phyloP scores from a whole-genome alignment of 1,140 invertebrate genomes.

The Aleiodes sp. region DNA sequence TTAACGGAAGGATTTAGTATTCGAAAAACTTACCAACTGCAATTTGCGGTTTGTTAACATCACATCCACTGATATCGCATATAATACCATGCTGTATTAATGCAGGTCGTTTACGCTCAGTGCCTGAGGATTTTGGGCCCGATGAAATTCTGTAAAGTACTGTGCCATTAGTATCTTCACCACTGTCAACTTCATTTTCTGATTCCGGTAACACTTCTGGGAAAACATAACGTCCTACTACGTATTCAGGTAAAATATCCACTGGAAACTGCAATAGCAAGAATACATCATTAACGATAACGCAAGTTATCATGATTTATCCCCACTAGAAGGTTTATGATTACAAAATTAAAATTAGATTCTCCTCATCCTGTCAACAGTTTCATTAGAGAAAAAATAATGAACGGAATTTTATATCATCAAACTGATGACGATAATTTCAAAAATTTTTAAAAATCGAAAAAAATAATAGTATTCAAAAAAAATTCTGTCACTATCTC shows the following conservation, averaged over 20 bases:
- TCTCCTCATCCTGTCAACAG: no score
- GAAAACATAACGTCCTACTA: slow-evolving; percentile 50
- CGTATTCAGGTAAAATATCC: slow-evolving; percentile 52
- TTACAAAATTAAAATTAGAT: no score
- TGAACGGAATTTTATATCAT: no score
- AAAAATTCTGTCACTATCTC: no score
- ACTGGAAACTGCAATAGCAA: slow-evolving; percentile 47
- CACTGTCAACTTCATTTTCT: slow-evolving; percentile 10
- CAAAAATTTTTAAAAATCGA: neutral
- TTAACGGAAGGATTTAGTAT: no score
- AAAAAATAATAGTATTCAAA: neutral
- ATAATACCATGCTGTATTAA: slow-evolving; percentile 68
- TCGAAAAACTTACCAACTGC: slow-evolving; percentile 47
- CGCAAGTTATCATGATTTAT: neutral
- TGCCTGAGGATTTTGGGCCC: slow-evolving; percentile 48
- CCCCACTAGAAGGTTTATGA: no score
- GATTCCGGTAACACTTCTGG: slow-evolving; percentile 40
- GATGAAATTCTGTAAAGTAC: slow-evolving; percentile 50
- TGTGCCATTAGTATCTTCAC: slow-evolving; percentile 32
- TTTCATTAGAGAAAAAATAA: no score
- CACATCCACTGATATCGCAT: slow-evolving; percentile 57
- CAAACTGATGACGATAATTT: neutral
- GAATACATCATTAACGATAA: slow-evolving; percentile 23
- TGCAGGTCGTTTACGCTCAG: slow-evolving; percentile 43
- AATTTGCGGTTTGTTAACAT: slow-evolving; percentile 51